Base-by-base conservation (phyloP, 2,113 vertebrate genomes). In the Alouatta palliata region DNA sequence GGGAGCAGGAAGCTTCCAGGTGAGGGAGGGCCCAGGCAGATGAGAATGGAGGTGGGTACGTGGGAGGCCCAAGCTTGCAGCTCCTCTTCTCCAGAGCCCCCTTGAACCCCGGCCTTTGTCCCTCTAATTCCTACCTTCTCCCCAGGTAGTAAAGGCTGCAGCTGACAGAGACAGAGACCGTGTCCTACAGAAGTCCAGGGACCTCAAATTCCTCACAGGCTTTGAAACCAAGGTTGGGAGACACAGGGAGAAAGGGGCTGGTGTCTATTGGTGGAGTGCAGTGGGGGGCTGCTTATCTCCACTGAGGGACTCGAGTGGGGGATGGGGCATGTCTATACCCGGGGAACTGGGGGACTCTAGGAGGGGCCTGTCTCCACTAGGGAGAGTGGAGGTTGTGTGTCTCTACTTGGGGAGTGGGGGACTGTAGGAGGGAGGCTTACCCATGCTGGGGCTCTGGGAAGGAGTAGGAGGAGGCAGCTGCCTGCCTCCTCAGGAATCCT, bases 181-280 rank as follows among this genome's bases (percentile, higher is more conserved):
- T 5, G 99, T 99, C 87, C 98, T 99, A 0, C 98, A 98, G 94
- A 99, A 99, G 97, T 99, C 99, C 1, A 98, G 90, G 61, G 99
- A 99, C 80, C 98, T 99, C 84, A 99, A 99, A 91, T 99, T 99
- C 97, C 98, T 99, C 93, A 99, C 99, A 0, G 99, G 99, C 30
- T 99, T 99, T 37, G 99, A 99, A 98, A 98, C 99, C 73, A 99
- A 99, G 99, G 99, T 99, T 64, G 97, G 98, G 27, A 40, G 40
- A 64, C 37, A 64, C n/a, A 14, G 47, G 88, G 23, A 43, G 43
- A 2, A 45, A 32, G 25, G 19, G 9, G 6, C 43, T 40, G n/a
- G 27, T 49, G 25, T 47, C n/a, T 81, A 0, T 5, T 23, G 43
- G 14, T 17, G n/a, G 20, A 30, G 54, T 35, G 19, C 16, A 8